Percentiles rank a stretch among this genome's conserved stretches.
These are phyloP conservation scores for Lipophrys pholis DNA, from an alignment of 2,113 vertebrate species.

Conservation along the genomic window DNA sequence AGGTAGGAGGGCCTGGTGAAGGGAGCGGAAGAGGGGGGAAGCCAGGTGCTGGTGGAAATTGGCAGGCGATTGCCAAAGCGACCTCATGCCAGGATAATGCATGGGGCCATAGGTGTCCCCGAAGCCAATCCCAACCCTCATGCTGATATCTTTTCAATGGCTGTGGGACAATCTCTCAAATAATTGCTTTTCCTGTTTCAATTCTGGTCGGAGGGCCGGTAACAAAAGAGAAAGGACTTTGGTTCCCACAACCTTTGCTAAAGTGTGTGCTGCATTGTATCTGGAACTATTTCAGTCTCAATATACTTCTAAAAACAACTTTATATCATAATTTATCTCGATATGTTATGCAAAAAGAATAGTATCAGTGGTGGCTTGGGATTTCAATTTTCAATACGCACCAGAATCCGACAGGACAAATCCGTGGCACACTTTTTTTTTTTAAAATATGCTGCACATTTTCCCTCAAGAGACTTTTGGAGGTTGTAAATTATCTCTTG, in stretches of 20 bases:
- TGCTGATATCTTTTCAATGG: slow-evolving; percentile 92
- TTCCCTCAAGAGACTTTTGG: slow-evolving; percentile 38
- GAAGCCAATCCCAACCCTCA: slow-evolving; percentile 92
- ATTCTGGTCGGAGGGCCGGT: slow-evolving; percentile 71
- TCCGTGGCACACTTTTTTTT: slow-evolving; percentile 41
- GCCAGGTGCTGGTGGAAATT: slow-evolving; percentile 91
- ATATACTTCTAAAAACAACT: slow-evolving; percentile 16
- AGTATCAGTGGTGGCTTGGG: not conserved
- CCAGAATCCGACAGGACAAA: too few relatives aligned
- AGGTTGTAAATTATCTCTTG: slow-evolving; percentile 56
- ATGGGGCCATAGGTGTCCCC: slow-evolving; percentile 93
- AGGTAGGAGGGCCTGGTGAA: slow-evolving; percentile 90
- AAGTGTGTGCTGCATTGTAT: slow-evolving; percentile 38
- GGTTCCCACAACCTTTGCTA: slow-evolving; percentile 62
- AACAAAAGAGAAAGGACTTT: slow-evolving; percentile 72
- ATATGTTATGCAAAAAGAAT: slow-evolving; percentile 14
- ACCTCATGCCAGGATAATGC: slow-evolving; percentile 93
- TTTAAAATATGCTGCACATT: slow-evolving; percentile 57
- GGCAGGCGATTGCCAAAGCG: slow-evolving; percentile 88
- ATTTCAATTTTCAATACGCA: slow-evolving; percentile 3
- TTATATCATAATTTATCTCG: slow-evolving; percentile 18
- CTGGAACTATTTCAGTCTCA: slow-evolving; percentile 22
- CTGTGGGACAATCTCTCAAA: slow-evolving; percentile 90
- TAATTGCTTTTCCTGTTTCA: slow-evolving; percentile 89
- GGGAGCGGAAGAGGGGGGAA: slow-evolving; percentile 84